Conservation (phyloP, 2,888 invertebrate species). For the Tolmerus cingulatus region DNA sequence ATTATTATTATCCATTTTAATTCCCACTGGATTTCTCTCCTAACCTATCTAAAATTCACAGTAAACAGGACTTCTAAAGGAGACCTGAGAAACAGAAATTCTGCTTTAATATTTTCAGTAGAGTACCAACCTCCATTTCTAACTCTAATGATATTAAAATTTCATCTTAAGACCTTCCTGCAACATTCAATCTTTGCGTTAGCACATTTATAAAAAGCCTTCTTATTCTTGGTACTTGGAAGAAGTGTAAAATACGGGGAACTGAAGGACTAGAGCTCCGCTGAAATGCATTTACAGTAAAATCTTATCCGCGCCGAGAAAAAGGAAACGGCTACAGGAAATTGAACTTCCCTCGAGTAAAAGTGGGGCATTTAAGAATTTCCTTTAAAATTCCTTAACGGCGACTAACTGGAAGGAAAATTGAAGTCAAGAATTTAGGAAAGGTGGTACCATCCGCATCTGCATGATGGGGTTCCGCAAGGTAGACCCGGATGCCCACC, state of each 20-base stretch:
- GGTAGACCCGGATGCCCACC: neutral
- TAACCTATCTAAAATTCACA: neutral
- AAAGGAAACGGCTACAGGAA: constrained; percentile 46
- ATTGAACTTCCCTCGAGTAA: constrained; percentile 46
- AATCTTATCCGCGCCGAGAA: neutral
- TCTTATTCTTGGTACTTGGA: neutral
- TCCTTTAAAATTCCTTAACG: constrained; percentile 34
- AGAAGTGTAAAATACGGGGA: neutral
- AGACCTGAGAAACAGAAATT: neutral
- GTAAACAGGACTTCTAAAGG: neutral
- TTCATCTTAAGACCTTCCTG: neutral
- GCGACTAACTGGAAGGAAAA: constrained; percentile 13
- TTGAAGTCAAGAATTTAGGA: neutral
- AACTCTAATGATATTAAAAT: neutral
- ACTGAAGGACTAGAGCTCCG: neutral
- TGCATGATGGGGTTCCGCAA: neutral
- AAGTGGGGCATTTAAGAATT: constrained; percentile 47
- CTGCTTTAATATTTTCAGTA: neutral
- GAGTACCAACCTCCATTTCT: neutral
- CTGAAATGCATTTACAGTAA: neutral
- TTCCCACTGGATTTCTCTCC: neutral
- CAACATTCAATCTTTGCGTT: neutral
- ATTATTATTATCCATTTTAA: no score
- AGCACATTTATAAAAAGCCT: neutral
- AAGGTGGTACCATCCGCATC: neutral